A percentile compares a stretch with the other conserved stretches of the same genome.
Conservation (phyloP, 1,140 invertebrate species). For the Aricia agestis region DNA sequence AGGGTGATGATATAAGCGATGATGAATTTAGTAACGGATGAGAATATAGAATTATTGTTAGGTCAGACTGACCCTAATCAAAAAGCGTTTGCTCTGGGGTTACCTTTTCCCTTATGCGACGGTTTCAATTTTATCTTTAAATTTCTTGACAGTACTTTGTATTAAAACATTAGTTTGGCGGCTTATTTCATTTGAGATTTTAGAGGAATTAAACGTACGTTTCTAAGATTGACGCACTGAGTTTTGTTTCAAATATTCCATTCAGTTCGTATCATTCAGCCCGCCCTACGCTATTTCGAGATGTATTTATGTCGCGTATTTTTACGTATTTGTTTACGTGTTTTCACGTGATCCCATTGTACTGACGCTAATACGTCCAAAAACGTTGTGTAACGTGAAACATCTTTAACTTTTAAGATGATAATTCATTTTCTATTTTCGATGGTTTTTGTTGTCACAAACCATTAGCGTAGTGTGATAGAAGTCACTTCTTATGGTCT, state of each 20-base stretch:
- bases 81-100: too few relatives aligned
- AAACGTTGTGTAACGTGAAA: constrained; percentile 44
- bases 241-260: not conserved
- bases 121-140: too few relatives aligned
- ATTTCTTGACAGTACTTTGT: too few relatives aligned
- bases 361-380: constrained; percentile 42
- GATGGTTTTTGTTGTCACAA: not conserved
- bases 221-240: not conserved
- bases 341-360: constrained; percentile 55
- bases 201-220: not conserved
- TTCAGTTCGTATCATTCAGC: constrained; percentile 15
- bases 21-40: too few relatives aligned
- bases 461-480: not conserved
- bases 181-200: too few relatives aligned
- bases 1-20: too few relatives aligned
- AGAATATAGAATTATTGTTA: too few relatives aligned
- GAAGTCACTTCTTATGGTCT: not conserved
- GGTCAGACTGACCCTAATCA: too few relatives aligned
- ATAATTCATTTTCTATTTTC: not conserved
- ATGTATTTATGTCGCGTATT: constrained; percentile 34
- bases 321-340: constrained; percentile 49
- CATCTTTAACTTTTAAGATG: not conserved
- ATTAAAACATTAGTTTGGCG: too few relatives aligned
- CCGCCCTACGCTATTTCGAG: constrained; percentile 15
- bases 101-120: too few relatives aligned